These are phyloP conservation scores for Agrotis ipsilon DNA, from an alignment of 2,888 invertebrate genomes.

Conservation along the genomic window DNA sequence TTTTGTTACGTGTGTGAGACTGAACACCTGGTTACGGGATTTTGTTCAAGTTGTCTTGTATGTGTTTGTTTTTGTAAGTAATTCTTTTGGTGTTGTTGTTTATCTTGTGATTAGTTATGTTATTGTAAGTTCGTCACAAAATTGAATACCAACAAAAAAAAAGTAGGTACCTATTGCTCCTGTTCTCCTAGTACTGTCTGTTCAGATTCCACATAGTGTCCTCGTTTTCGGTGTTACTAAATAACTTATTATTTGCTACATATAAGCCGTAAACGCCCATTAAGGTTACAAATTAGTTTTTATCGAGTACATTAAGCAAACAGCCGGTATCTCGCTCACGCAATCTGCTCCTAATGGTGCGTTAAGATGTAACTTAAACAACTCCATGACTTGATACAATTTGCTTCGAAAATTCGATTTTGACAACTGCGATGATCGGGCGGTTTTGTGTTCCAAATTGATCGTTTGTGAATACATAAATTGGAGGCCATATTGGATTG, in stretches of 20 bases:
- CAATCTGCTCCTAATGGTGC: conserved; percentile 87
- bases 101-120: conserved; percentile 31
- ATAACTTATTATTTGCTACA: conserved; percentile 17
- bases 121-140: too few species aligned
- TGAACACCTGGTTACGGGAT: conserved; percentile 68
- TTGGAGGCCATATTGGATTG: not conserved
- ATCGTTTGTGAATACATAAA: conserved; percentile 10
- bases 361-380: conserved; percentile 85
- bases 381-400: conserved; percentile 85
- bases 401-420: conserved; percentile 74
- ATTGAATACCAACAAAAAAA: too few species aligned
- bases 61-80: conserved; percentile 43
- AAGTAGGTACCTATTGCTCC: too few species aligned
- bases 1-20: conserved; percentile 66
- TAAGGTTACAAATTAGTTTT: conserved; percentile 84
- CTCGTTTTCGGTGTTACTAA: too few species aligned
- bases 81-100: conserved; percentile 41
- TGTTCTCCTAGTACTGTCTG: too few species aligned
- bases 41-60: conserved; percentile 43
- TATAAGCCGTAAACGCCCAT: conserved; percentile 32
- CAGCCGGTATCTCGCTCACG: conserved; percentile 84
- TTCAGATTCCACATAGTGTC: too few species aligned
- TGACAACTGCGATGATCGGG: conserved; percentile 66
- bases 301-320: conserved; percentile 87
- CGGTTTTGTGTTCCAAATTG: conserved; percentile 53